phyloP scores from a whole-genome alignment of 2,113 vertebrate genomes.

The Alethe diademata region DNA sequence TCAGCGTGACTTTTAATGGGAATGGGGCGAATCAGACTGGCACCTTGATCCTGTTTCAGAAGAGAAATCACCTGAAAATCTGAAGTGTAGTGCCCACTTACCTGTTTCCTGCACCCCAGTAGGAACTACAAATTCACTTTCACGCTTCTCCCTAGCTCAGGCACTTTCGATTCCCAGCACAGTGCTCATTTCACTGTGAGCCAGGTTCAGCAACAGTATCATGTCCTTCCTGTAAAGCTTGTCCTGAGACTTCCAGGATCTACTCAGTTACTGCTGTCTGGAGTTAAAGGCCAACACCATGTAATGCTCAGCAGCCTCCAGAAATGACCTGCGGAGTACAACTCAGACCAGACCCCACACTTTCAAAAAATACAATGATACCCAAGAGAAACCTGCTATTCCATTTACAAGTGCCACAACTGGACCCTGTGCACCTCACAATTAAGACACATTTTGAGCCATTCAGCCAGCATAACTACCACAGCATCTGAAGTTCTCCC shows the following conservation, averaged over 20 bases:
- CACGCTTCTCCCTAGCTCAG: neutral
- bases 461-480: neutral
- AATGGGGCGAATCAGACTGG: neutral
- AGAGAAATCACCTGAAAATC: neutral
- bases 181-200: neutral
- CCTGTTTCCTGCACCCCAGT: fast-evolving
- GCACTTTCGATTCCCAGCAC: neutral
- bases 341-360: neutral
- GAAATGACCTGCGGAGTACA: neutral
- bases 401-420: neutral
- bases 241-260: neutral
- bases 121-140: neutral
- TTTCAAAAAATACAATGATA: neutral
- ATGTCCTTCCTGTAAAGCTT: neutral
- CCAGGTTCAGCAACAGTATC: neutral
- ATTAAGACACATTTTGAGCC: neutral
- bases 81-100: neutral
- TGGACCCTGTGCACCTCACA: neutral
- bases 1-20: neutral
- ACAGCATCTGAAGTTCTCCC: neutral
- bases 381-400: neutral
- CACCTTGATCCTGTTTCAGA: neutral
- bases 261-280: neutral
- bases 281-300: neutral
- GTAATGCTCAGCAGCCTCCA: neutral